Base-by-base conservation (phyloP, 2,888 invertebrate species). In the Macrophya annulata region DNA sequence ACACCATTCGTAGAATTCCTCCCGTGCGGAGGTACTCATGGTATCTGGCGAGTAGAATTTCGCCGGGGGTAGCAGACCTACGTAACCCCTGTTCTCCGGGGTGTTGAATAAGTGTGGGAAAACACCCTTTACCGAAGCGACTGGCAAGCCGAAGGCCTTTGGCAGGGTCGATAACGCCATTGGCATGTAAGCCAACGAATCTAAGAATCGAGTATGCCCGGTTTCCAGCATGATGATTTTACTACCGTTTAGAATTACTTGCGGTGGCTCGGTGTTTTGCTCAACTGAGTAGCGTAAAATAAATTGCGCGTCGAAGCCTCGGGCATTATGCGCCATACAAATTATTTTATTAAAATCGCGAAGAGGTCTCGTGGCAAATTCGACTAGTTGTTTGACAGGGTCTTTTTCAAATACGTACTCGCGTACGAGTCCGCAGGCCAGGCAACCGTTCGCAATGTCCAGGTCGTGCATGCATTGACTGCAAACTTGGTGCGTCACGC, bases 151-250 rank as follows among this genome's bases (percentile, higher is more conserved):
- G 84, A 91, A 89, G 4, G 89, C 87, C 87, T 90, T 89, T 5
- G 90, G 89, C 8, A 91, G 51, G 25, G 84, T 85, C 4, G 86
- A 65, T 9, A 90, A 85, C 25, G 87, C 79, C 89, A 90, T 90
- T 8, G 89, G 90, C 68, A 91, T 88, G 85, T 90, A 91, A 87
- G 89, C 90, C 4, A 89, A 62, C 68, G 88, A 88, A 76, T 90
- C 89, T 40, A 89, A 86, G 86, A 90, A 90, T 55, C 86, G 84
- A 1, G 88, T 77, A 43, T 88, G 87, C 0, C 79, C 79, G 8
- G 48, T 31, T 21, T 76, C 72, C 77, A 89, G 84, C 17, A 86
- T 21, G 51, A 89, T 87, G 55, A 88, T 87, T 77, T 87, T 89
- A 5, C 87, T 85, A 0, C 88, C 88, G 25, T 84, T 88, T 85